phyloP scores from a whole-genome alignment of 2,797 vertebrate genomes.

The Neomorphus geoffroyi region DNA sequence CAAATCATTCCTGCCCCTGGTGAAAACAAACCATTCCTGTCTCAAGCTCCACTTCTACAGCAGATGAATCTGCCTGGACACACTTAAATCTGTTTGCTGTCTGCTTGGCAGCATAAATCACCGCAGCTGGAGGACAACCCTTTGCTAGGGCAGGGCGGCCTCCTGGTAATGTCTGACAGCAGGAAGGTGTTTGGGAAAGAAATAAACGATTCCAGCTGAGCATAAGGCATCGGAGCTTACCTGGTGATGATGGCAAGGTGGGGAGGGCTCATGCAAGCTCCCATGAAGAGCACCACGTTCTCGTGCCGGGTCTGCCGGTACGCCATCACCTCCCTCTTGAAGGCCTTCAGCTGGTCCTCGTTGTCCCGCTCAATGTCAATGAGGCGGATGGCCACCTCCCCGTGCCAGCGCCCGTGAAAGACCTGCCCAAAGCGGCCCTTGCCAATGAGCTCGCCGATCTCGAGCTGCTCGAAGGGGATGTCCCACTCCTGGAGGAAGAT shows the following conservation, averaged over 20 bases:
- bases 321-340: slow-evolving; percentile 98
- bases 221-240: slow-evolving; percentile 35
- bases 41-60: not conserved
- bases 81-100: not conserved
- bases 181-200: not conserved
- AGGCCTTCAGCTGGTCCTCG: slow-evolving; percentile 96
- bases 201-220: fast-evolving
- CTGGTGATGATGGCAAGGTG: slow-evolving; percentile 99
- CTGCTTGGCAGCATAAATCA: not conserved
- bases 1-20: not conserved
- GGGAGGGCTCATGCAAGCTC: slow-evolving; percentile 97
- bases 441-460: slow-evolving; percentile 95
- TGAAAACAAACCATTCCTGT: not conserved
- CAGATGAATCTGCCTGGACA: not conserved
- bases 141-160: not conserved
- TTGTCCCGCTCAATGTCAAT: slow-evolving; percentile 99
- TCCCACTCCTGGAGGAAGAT: slow-evolving; percentile 99
- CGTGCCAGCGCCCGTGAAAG: slow-evolving; percentile 97
- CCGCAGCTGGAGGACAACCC: not conserved
- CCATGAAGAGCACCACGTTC: slow-evolving; percentile 99
- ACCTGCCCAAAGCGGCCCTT: slow-evolving; percentile 97
- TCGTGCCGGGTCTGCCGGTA: slow-evolving; percentile 97
- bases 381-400: slow-evolving; percentile 94
- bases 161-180: fast-evolving
- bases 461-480: slow-evolving; percentile 98